Percentiles rank a stretch among this genome's conserved stretches.
phyloP scores from a whole-genome alignment of 2,113 vertebrate species.

The Platysteira castanea region DNA sequence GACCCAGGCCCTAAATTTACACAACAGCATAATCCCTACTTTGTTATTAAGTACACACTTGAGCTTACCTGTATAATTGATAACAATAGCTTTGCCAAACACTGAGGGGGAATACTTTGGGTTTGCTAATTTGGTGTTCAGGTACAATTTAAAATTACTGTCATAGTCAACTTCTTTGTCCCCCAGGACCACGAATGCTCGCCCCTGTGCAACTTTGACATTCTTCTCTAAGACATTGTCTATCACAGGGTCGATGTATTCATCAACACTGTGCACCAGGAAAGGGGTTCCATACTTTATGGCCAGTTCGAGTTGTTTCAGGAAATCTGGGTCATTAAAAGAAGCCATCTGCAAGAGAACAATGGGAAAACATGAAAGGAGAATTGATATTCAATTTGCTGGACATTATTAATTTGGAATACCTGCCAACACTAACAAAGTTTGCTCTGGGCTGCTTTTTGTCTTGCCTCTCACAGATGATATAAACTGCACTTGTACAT shows the following conservation, averaged over 20 bases:
- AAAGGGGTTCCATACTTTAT: constrained; percentile 93
- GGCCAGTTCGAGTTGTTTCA: constrained; percentile 91
- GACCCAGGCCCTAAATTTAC: neutral
- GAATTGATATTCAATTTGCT: neutral
- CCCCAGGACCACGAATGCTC: constrained; percentile 84
- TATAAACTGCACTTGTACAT: neutral
- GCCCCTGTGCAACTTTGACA: constrained; percentile 79
- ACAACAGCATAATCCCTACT: neutral
- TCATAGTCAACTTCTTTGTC: constrained; percentile 96
- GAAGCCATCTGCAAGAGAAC: constrained; percentile 82
- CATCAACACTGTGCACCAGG: constrained; percentile 92
- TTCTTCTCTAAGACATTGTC: constrained; percentile 93
- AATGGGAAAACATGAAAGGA: neutral
- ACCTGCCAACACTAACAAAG: neutral
- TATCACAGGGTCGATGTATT: constrained; percentile 94
- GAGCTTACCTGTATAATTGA: constrained; percentile 92
- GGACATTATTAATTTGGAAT: neutral
- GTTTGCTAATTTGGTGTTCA: constrained; percentile 92
- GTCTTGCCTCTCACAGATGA: neutral
- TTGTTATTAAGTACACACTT: neutral
- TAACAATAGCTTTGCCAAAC: constrained; percentile 95
- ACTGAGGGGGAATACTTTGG: constrained; percentile 90
- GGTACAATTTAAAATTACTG: constrained; percentile 88
- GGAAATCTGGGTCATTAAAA: constrained; percentile 94
- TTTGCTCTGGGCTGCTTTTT: neutral